These are phyloP conservation scores for Notocelia uddmanniana DNA, from an alignment of 2,888 invertebrate genomes.

Conservation along the genomic window DNA sequence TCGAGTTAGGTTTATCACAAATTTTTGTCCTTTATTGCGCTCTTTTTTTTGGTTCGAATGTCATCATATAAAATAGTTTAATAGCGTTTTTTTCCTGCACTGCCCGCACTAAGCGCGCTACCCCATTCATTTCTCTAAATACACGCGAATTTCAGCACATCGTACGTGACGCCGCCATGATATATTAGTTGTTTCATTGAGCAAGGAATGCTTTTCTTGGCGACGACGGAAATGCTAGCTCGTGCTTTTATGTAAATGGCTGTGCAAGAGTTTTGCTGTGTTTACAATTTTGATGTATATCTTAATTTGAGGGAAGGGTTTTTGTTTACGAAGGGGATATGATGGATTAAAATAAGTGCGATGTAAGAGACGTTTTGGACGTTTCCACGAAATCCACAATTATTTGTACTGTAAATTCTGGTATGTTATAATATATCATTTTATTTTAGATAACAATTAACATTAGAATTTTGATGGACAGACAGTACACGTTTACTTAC, in stretches of 20 bases:
- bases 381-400: no score
- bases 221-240: constrained; percentile 34
- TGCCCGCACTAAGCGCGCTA: constrained; percentile 26
- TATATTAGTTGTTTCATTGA: constrained; percentile 44
- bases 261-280: constrained; percentile 33
- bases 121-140: constrained; percentile 48
- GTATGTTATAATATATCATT: no score
- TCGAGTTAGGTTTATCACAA: no score
- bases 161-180: constrained; percentile 37
- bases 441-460: no score
- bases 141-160: constrained; percentile 43
- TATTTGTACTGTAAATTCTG: no score
- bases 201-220: constrained; percentile 40
- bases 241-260: constrained; percentile 38
- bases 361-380: no score
- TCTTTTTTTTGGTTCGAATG: no score
- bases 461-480: no score
- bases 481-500: no score
- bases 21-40: no score
- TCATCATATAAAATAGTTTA: no score
- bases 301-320: constrained; percentile 28
- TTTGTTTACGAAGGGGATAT: not conserved
- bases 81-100: not conserved
- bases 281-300: constrained; percentile 36
- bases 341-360: not conserved